A percentile compares a stretch with the other conserved stretches of the same genome.
Conservation (phyloP, 2,113 vertebrate species). For the Tachuris rubrigastra region DNA sequence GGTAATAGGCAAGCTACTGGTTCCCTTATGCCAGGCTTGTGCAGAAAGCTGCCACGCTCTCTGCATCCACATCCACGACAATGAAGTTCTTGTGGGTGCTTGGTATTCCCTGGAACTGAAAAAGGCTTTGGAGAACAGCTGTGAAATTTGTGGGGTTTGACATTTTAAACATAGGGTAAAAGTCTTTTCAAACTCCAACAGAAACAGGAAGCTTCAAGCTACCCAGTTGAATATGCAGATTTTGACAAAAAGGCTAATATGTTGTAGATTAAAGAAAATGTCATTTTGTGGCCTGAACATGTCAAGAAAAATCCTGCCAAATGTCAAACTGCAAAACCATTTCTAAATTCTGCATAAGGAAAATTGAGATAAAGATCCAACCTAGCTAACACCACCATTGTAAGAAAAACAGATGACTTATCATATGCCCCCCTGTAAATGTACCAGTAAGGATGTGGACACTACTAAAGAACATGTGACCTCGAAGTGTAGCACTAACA, state of each 20-base stretch:
- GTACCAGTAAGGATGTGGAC: fast-evolving
- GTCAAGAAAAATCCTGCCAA: background rate
- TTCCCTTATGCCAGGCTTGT: fast-evolving
- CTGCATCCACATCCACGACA: background rate
- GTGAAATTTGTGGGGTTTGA: background rate
- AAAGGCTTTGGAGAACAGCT: background rate
- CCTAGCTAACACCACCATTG: background rate
- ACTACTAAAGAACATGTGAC: background rate
- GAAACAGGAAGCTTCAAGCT: background rate
- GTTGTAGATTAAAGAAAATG: background rate
- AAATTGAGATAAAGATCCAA: background rate
- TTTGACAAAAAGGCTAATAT: background rate
- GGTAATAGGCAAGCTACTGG: background rate
- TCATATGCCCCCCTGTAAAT: background rate
- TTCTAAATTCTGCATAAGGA: background rate
- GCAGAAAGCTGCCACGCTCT: background rate
- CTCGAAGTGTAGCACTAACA: background rate
- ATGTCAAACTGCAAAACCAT: background rate
- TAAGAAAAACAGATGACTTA: background rate
- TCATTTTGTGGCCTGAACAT: background rate
- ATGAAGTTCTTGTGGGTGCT: background rate
- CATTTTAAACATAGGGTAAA: background rate
- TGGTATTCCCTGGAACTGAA: background rate
- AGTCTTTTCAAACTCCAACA: background rate
- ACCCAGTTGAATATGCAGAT: background rate